These are phyloP conservation scores for Xenopus petersii DNA, from an alignment of 2,797 vertebrate genomes.

Conservation along the genomic window DNA sequence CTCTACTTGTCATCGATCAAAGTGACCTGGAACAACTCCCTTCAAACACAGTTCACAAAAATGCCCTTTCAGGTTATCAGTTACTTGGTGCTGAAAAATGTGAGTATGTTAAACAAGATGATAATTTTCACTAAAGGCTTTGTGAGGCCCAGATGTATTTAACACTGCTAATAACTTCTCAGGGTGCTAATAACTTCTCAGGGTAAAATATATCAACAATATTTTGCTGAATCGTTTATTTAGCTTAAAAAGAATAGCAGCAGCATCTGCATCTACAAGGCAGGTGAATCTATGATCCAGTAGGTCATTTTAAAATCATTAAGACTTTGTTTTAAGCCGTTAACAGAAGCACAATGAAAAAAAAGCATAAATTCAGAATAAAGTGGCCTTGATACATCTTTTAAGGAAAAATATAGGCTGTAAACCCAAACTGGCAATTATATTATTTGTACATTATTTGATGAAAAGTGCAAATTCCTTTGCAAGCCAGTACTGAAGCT, in stretches of 20 bases:
- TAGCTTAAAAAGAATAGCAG: background rate
- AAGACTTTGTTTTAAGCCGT: background rate
- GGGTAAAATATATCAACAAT: too few relatives aligned
- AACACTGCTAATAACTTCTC: too few relatives aligned
- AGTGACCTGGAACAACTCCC: slow-evolving; percentile 71
- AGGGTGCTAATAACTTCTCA: too few relatives aligned
- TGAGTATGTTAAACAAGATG: slow-evolving; percentile 19
- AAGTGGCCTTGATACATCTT: too few relatives aligned
- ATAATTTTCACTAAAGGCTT: slow-evolving; percentile 3
- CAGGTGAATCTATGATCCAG: background rate
- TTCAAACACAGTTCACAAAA: slow-evolving; percentile 72
- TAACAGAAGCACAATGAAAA: background rate
- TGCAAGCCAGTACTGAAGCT: slow-evolving; percentile 17
- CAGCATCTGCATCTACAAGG: too few relatives aligned
- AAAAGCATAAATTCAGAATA: background rate
- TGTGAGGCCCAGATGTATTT: background rate
- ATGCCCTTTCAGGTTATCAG: slow-evolving; percentile 65
- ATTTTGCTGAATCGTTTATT: too few relatives aligned
- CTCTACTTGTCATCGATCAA: slow-evolving; percentile 86
- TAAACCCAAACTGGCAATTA: too few relatives aligned
- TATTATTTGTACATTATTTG: background rate
- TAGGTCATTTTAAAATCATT: background rate
- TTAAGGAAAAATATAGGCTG: too few relatives aligned
- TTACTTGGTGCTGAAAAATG: slow-evolving; percentile 55
- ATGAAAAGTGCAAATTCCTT: slow-evolving; percentile 31